These are phyloP conservation scores for Caenorhabditis sp. DNA, from an alignment of 2,888 invertebrate genomes.

Conservation along the genomic window DNA sequence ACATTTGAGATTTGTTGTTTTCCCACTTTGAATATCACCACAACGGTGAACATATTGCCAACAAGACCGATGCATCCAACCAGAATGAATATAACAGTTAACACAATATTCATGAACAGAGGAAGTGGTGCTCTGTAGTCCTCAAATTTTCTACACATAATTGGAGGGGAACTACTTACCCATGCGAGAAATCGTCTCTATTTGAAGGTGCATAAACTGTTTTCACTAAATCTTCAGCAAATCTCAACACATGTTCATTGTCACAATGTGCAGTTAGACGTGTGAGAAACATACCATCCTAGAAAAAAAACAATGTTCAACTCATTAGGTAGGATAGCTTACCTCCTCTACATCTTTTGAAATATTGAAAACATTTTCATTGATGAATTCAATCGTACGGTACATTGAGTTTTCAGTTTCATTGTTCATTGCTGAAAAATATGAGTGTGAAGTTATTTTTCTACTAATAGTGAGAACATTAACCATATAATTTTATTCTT, in stretches of 20 bases:
- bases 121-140: conserved; percentile 11
- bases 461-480: no score
- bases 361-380: no score
- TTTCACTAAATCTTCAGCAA: conserved; percentile 14
- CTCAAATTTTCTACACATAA: neutral
- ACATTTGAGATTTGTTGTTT: neutral
- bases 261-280: conserved; percentile 13
- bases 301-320: no score
- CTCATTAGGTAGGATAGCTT: no score
- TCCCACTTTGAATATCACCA: conserved; percentile 48
- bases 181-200: neutral
- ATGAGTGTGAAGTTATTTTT: no score
- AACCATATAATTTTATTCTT: no score
- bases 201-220: neutral
- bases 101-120: conserved; percentile 40
- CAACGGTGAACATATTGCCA: conserved; percentile 65
- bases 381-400: no score
- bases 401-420: no score
- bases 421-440: no score
- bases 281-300: no score
- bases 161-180: neutral
- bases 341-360: no score
- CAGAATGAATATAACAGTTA: conserved; percentile 59
- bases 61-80: conserved; percentile 65
- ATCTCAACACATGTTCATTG: conserved; percentile 22